Conservation (phyloP, 2,797 vertebrate genomes). For the Rallus crepitans region DNA sequence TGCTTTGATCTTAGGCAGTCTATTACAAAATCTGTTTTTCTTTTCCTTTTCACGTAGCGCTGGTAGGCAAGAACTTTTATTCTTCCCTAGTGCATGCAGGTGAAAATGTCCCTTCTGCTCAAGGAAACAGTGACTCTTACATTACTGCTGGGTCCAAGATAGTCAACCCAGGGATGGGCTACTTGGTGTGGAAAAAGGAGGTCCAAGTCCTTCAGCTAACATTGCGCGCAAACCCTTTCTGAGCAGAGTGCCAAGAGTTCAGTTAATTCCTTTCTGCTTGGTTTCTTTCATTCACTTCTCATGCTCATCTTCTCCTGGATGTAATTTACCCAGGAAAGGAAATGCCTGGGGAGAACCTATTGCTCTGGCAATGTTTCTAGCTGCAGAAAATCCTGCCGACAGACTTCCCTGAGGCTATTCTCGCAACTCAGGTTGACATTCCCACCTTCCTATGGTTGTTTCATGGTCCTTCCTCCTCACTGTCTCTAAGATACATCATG, state of each 20-base stretch:
- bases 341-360: not conserved
- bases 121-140: slow-evolving; percentile 30
- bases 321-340: not conserved
- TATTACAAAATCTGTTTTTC: slow-evolving; percentile 70
- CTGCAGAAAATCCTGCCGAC: not conserved
- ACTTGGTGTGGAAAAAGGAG: not conserved
- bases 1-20: slow-evolving; percentile 58
- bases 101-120: slow-evolving; percentile 41
- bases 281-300: slow-evolving; percentile 23
- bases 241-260: not conserved
- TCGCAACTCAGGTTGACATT: not conserved
- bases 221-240: not conserved
- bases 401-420: not conserved
- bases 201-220: slow-evolving; percentile 9
- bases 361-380: not conserved
- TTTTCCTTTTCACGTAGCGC: slow-evolving; percentile 5
- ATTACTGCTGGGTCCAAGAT: not conserved
- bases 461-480: not conserved
- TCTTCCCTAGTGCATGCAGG: slow-evolving; percentile 1
- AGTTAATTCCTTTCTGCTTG: slow-evolving; percentile 31
- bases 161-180: slow-evolving; percentile 40
- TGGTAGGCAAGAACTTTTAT: slow-evolving; percentile 36
- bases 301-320: slow-evolving; percentile 17
- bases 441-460: not conserved
- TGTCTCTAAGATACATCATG: not conserved